Percentiles rank a stretch among this genome's conserved stretches.
These are phyloP conservation scores for Cirrhinus molitorella DNA, from an alignment of 2,797 vertebrate species.

Conservation along the genomic window DNA sequence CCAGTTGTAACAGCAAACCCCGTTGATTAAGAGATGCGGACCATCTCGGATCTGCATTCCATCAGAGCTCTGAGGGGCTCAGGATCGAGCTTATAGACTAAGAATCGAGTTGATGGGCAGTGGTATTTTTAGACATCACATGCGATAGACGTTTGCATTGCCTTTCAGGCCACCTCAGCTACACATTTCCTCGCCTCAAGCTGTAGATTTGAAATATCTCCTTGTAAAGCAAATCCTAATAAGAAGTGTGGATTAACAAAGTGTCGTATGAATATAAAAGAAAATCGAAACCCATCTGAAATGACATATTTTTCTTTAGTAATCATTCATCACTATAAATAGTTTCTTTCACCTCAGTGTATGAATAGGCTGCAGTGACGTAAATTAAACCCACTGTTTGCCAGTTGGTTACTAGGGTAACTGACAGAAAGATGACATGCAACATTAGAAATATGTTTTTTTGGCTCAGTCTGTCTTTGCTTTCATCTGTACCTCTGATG, in stretches of 20 bases:
- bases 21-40: slow-evolving; percentile 6
- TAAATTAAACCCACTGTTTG: slow-evolving; percentile 50
- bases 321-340: slow-evolving; percentile 27
- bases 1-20: not conserved
- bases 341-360: slow-evolving; percentile 32
- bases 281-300: not conserved
- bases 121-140: slow-evolving; percentile 45
- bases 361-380: slow-evolving; percentile 48
- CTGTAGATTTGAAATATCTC: not conserved
- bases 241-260: not conserved
- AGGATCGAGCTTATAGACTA: not conserved
- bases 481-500: slow-evolving; percentile 30
- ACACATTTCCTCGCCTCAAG: not conserved
- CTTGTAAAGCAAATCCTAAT: not conserved
- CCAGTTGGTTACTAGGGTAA: slow-evolving; percentile 52
- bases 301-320: not conserved
- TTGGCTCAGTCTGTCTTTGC: not conserved
- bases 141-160: slow-evolving; percentile 1
- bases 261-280: not conserved
- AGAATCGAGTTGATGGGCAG: slow-evolving; percentile 15
- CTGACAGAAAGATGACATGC: slow-evolving; percentile 39
- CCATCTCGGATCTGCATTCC: slow-evolving; percentile 30
- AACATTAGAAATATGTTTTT: slow-evolving; percentile 21
- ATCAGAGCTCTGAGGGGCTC: slow-evolving; percentile 13
- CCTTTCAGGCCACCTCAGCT: not conserved